Percentiles rank a stretch among this genome's conserved stretches.
phyloP scores from a whole-genome alignment of 2,797 vertebrate genomes.

The Pseudopleuronectes americanus region DNA sequence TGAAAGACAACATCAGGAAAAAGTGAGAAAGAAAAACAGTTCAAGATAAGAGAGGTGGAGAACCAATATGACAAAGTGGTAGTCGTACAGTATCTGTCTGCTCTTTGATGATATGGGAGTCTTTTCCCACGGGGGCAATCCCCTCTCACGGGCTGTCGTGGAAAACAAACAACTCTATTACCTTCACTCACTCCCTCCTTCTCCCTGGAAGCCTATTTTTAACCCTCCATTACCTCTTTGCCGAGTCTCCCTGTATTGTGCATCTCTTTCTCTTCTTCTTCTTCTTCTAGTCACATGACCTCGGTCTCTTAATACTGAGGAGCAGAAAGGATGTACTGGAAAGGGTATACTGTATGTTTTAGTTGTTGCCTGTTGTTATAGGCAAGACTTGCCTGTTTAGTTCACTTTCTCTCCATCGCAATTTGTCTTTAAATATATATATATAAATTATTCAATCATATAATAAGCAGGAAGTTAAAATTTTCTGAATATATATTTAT shows the following conservation, averaged over 20 bases:
- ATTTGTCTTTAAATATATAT: neutral
- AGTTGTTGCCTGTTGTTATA: neutral
- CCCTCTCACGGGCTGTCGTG: slow-evolving; percentile 32
- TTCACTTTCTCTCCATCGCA: neutral
- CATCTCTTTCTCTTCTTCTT: slow-evolving; percentile 22
- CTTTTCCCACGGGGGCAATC: slow-evolving; percentile 51
- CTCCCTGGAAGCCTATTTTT: slow-evolving; percentile 36
- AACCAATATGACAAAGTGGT: neutral
- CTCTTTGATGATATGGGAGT: slow-evolving; percentile 48
- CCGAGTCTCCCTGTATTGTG: slow-evolving; percentile 26
- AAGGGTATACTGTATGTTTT: neutral
- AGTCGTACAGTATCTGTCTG: slow-evolving; percentile 35
- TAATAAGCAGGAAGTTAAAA: neutral
- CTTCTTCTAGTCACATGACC: slow-evolving; percentile 12
- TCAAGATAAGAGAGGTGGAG: slow-evolving; percentile 2
- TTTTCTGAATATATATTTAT: neutral
- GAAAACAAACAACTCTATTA: slow-evolving; percentile 48
- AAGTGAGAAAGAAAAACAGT: neutral
- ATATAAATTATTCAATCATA: neutral
- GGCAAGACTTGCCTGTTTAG: neutral
- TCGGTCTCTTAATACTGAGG: slow-evolving; percentile 1
- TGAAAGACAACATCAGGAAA: slow-evolving; percentile 1
- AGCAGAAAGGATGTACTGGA: neutral
- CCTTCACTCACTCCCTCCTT: slow-evolving; percentile 17
- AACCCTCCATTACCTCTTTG: slow-evolving; percentile 32